These are phyloP conservation scores for Drosophila prostipennis DNA, from an alignment of 2,888 invertebrate species.

Conservation along the genomic window DNA sequence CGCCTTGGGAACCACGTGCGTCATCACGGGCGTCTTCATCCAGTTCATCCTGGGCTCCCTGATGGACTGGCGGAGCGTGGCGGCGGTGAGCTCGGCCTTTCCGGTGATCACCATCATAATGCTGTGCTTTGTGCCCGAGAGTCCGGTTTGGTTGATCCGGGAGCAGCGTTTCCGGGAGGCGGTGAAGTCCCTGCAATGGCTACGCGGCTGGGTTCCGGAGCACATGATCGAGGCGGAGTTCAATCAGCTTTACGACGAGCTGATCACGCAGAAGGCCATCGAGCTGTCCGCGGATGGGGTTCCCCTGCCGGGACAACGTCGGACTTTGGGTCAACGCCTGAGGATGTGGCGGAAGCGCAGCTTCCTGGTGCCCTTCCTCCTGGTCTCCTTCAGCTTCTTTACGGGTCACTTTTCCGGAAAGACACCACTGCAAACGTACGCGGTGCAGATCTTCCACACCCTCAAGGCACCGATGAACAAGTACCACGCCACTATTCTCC, in stretches of 20 bases:
- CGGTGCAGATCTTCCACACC: constrained; percentile 90
- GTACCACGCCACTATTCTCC: constrained; percentile 90
- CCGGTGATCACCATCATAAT: constrained; percentile 88
- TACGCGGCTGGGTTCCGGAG: constrained; percentile 90
- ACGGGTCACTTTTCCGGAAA: constrained; percentile 91
- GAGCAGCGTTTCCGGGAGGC: constrained; percentile 88
- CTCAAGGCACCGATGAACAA: constrained; percentile 90
- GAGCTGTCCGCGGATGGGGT: constrained; percentile 68
- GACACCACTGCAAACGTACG: constrained; percentile 90
- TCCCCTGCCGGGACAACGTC: constrained; percentile 41
- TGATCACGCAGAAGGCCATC: constrained; percentile 79
- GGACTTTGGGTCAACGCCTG: constrained; percentile 71
- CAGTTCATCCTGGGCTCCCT: constrained; percentile 90
- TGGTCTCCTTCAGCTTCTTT: constrained; percentile 89
- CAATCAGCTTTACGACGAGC: constrained; percentile 81
- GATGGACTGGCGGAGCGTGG: constrained; percentile 89
- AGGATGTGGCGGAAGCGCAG: constrained; percentile 86
- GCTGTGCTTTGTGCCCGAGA: constrained; percentile 91
- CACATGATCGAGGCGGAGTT: constrained; percentile 86
- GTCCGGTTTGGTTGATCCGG: constrained; percentile 91
- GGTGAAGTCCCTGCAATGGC: constrained; percentile 89
- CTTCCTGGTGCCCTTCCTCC: constrained; percentile 88
- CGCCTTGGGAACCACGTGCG: constrained; percentile 90
- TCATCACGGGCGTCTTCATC: constrained; percentile 90
- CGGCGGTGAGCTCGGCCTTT: constrained; percentile 88